Evolutionary conservation across 2,888 invertebrate species (phyloP), one percentile per base, ranked within the genome.

Genomic region (Melanargia galathea): DNA sequence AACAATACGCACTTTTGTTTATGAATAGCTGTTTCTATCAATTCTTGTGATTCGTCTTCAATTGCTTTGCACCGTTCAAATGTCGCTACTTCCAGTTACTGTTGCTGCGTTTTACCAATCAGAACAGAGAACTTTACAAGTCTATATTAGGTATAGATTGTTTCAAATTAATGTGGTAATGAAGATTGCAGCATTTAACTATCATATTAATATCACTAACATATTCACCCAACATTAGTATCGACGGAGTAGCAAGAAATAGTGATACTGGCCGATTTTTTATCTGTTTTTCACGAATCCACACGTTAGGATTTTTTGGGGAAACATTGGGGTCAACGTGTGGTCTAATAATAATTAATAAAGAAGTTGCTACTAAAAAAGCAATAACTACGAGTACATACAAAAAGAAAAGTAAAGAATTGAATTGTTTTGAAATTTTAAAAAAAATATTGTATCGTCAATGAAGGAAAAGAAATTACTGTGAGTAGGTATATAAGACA

Each of bases 1-100:
- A 61, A 68, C 65, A 68, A 69, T 68, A 59, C 64, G 35, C 60
- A 58, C 63, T 63, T 68, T 63, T 69, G 68, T 69, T 68, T 62
- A 55, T 60, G 62, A 66, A 59, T 59, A 66, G 49, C 58, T 59
- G 58, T 64, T 59, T 61, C 54, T 64, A 64, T 64, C 57, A 33
- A 45, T 61, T 66, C 58, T 62, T 55, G 56, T 56, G 43, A 56
- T 45, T 59, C 40, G 35, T 60, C 48, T 48, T 48, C 54, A 55
- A 51, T 49, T 46, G 51, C n/a, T 46, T 59, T 46, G 20, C 26
- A 60, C 60, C 33, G 56, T 65, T 51, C 46, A 57, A 57, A 52
- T 33, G 26, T 10, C 24, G 45, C 16, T 26, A 11, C 52, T 40
- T 7, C 16, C n/a, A 7, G 16, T 7, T 40, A 18, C 40, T 16